Percentiles rank a stretch among this genome's conserved stretches.
Evolutionary conservation across 2,113 vertebrate species (phyloP).

Genomic region (Mormyrus lacerda): DNA sequence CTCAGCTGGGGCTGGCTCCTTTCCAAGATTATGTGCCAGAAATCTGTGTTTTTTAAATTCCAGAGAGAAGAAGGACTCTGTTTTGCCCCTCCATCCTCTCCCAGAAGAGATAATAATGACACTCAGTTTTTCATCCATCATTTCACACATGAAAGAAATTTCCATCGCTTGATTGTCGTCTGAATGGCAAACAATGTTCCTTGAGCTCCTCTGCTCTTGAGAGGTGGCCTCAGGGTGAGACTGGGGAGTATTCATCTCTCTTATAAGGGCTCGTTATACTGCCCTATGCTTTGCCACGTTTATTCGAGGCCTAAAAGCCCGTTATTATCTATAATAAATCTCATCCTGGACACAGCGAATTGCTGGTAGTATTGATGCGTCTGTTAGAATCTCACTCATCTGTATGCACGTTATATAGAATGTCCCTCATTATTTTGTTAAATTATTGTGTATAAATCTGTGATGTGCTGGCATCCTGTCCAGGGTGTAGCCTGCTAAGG

Average conservation of each 20-base stretch:
- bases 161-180: neutral
- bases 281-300: neutral
- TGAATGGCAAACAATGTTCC: neutral
- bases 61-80: neutral
- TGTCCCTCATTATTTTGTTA: neutral
- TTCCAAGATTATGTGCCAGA: neutral
- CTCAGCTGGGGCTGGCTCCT: neutral
- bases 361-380: neutral
- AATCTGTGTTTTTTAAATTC: neutral
- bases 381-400: constrained; percentile 6
- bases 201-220: neutral
- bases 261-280: constrained; percentile 10
- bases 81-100: neutral
- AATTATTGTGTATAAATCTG: neutral
- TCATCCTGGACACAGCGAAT: constrained; percentile 1
- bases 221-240: neutral
- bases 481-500: neutral
- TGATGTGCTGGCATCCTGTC: neutral
- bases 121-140: constrained; percentile 13
- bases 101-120: constrained; percentile 10
- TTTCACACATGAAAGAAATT: constrained; percentile 11
- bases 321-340: constrained; percentile 14
- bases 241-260: neutral
- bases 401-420: neutral
- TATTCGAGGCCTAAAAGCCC: neutral